Conservation (phyloP, 2,888 invertebrate species). For the Gonocerus acuteangulatus region DNA sequence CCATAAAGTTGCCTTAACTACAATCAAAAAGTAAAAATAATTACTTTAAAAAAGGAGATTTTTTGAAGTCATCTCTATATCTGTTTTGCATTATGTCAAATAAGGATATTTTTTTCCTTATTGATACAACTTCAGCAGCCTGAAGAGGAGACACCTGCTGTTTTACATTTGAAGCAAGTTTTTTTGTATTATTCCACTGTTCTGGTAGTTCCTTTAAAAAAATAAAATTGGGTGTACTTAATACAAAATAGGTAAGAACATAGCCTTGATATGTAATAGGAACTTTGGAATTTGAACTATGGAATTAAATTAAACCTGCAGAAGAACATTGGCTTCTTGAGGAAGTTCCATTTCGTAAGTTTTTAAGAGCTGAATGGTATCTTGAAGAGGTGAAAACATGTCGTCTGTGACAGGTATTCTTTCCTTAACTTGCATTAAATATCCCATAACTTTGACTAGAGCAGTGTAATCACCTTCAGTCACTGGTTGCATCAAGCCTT, state of each 20-base stretch:
- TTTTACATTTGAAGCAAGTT: conserved; percentile 80
- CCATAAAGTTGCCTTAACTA: too few species aligned
- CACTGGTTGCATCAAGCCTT: conserved; percentile 67
- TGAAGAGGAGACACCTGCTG: conserved; percentile 92
- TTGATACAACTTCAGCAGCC: conserved; percentile 85
- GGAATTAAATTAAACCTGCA: conserved; percentile 52
- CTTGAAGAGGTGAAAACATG: conserved; percentile 90
- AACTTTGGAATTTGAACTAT: background rate
- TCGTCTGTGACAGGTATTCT: conserved; percentile 79
- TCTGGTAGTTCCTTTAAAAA: conserved; percentile 75
- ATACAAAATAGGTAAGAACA: too few species aligned
- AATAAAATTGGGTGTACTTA: background rate
- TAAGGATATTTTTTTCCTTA: conserved; percentile 73
- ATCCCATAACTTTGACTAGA: conserved; percentile 88
- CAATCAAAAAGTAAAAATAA: background rate
- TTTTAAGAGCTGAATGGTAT: conserved; percentile 85
- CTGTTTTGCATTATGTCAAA: conserved; percentile 78
- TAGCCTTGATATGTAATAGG: background rate
- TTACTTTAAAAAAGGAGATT: conserved; percentile 43
- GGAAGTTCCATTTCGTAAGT: conserved; percentile 95
- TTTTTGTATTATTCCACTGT: conserved; percentile 92
- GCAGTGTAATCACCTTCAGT: conserved; percentile 84
- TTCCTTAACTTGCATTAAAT: conserved; percentile 85
- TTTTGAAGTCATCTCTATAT: conserved; percentile 80
- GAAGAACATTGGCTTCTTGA: conserved; percentile 85